phyloP scores from a whole-genome alignment of 35 echinoderm and acorn worm genomes.

The Amphiura filiformis region DNA sequence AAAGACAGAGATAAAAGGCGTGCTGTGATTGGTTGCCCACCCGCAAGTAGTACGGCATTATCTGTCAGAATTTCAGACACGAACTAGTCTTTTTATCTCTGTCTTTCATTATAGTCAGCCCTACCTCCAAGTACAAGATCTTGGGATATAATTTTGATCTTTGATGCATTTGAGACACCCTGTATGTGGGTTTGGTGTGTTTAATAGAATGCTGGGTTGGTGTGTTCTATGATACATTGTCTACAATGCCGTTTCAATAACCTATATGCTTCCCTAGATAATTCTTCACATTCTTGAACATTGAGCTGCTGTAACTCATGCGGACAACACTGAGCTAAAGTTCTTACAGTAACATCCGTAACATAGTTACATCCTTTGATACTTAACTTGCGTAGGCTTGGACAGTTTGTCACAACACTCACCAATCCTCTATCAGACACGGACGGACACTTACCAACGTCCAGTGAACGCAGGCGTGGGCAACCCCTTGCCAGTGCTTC shows the following conservation, averaged over 20 bases:
- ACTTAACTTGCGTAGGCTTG: slow-evolving; percentile 84
- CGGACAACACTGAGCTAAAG: slow-evolving; percentile 75
- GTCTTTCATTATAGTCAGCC: too few relatives aligned
- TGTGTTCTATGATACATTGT: slow-evolving; percentile 98
- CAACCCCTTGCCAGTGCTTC: slow-evolving; percentile 81
- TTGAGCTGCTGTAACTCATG: slow-evolving; percentile 93
- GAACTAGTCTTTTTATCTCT: too few relatives aligned
- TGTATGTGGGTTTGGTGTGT: too few relatives aligned
- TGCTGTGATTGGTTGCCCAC: too few relatives aligned
- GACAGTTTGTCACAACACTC: slow-evolving; percentile 66
- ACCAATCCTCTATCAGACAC: slow-evolving; percentile 78
- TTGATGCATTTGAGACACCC: too few relatives aligned
- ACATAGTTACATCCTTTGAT: slow-evolving; percentile 70
- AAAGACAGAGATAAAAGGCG: too few relatives aligned
- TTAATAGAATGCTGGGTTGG: slow-evolving; percentile 97
- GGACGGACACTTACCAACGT: slow-evolving; percentile 86
- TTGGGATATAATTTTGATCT: too few relatives aligned
- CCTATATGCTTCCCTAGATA: slow-evolving; percentile 66
- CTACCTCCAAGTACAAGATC: too few relatives aligned
- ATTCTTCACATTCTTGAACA: slow-evolving; percentile 90
- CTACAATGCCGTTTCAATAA: slow-evolving; percentile 80
- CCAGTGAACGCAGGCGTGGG: slow-evolving; percentile 76
- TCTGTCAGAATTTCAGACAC: too few relatives aligned
- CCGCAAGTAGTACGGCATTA: too few relatives aligned
- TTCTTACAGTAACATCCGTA: slow-evolving; percentile 59